Percentiles rank a stretch among this genome's conserved stretches.
phyloP scores from a whole-genome alignment of 2,797 vertebrate genomes.

The Zalophus californianus region DNA sequence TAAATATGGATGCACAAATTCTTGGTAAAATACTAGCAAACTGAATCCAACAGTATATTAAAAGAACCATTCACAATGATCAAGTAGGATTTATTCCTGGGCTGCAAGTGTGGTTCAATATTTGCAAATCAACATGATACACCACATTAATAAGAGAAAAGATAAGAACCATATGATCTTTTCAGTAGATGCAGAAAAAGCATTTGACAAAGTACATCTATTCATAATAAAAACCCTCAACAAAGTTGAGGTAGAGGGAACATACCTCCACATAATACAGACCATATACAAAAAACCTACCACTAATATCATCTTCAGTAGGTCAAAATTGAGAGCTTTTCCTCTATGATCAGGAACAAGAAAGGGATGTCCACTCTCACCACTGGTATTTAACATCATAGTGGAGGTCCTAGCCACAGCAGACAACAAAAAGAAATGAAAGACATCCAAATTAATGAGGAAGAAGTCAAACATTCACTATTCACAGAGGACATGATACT shows the following conservation, averaged over 20 bases:
- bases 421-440: not conserved
- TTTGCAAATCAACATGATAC: not conserved
- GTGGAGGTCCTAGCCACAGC: not conserved
- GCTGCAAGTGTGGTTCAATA: not conserved
- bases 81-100: not conserved
- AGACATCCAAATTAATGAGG: not conserved
- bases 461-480: not conserved
- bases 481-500: not conserved
- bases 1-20: not conserved
- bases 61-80: not conserved
- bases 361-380: not conserved
- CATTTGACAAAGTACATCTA: not conserved
- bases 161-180: not conserved
- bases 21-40: not conserved
- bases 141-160: not conserved
- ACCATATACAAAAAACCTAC: not conserved
- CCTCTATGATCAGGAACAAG: not conserved
- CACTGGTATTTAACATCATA: not conserved
- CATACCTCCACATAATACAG: not conserved
- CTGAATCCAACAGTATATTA: not conserved
- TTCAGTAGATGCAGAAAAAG: not conserved
- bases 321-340: not conserved
- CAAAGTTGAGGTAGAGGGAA: not conserved
- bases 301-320: not conserved
- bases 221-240: not conserved